A percentile compares a stretch with the other conserved stretches of the same genome.
These are phyloP conservation scores for Drosophila diplacantha DNA, from an alignment of 2,888 invertebrate species.

Conservation along the genomic window DNA sequence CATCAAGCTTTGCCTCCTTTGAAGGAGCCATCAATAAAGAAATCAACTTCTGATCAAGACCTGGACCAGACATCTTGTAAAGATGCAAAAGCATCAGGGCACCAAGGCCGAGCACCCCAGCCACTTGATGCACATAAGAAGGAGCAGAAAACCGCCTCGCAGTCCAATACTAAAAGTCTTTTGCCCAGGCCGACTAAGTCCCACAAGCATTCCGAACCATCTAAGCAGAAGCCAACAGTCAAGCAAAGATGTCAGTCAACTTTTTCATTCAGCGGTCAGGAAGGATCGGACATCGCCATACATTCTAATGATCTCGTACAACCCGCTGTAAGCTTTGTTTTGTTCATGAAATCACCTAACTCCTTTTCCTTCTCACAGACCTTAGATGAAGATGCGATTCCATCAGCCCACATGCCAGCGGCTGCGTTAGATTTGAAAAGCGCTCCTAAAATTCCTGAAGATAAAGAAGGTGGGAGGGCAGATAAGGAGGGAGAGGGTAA, in stretches of 20 bases:
- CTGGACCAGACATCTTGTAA: neutral
- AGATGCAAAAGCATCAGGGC: neutral
- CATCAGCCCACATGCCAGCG: slow-evolving; percentile 14
- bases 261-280: neutral
- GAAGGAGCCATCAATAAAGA: too few species aligned
- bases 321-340: slow-evolving; percentile 7
- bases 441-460: too few species aligned
- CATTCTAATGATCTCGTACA: slow-evolving; percentile 23
- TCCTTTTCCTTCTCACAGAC: slow-evolving; percentile 34
- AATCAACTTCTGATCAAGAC: neutral
- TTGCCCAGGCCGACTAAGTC: neutral
- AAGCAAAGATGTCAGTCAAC: neutral
- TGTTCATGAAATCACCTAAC: slow-evolving; percentile 40
- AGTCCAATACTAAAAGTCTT: neutral
- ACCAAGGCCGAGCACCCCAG: neutral
- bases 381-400: neutral
- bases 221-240: neutral
- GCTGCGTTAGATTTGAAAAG: slow-evolving; percentile 14
- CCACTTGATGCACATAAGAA: neutral
- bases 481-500: neutral
- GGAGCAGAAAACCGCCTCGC: neutral
- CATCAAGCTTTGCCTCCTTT: neutral
- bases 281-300: neutral
- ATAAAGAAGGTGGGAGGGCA: neutral
- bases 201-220: too few species aligned